phyloP scores from a whole-genome alignment of 2,888 invertebrate species.

The Muscina levida region DNA sequence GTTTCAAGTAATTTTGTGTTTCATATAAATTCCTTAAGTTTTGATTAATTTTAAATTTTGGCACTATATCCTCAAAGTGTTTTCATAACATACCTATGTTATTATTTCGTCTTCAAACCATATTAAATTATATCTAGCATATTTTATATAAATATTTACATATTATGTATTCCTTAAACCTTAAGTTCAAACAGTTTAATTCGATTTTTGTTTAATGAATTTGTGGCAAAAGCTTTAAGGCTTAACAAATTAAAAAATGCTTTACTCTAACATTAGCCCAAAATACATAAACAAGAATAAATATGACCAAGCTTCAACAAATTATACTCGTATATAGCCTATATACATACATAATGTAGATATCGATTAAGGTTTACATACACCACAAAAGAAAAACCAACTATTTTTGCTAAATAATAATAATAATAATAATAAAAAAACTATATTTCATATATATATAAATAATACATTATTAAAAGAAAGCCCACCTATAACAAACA shows the following conservation, averaged over 20 bases:
- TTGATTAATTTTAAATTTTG: too few relatives aligned
- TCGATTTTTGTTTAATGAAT: slow-evolving; percentile 22
- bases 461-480: slow-evolving; percentile 22
- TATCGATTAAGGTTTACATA: slow-evolving; percentile 41
- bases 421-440: slow-evolving; percentile 37
- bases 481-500: slow-evolving; percentile 28
- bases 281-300: slow-evolving; percentile 29
- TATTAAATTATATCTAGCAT: too few relatives aligned
- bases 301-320: slow-evolving; percentile 62
- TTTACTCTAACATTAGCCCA: slow-evolving; percentile 17
- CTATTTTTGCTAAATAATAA: slow-evolving; percentile 62
- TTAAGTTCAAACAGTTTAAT: slow-evolving; percentile 51
- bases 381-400: slow-evolving; percentile 22
- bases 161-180: too few relatives aligned
- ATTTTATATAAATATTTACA: too few relatives aligned
- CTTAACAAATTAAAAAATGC: slow-evolving; percentile 49
- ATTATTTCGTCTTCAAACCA: too few relatives aligned
- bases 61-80: too few relatives aligned
- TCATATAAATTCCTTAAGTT: too few relatives aligned
- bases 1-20: too few relatives aligned
- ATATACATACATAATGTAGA: slow-evolving; percentile 39
- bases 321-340: slow-evolving; percentile 40
- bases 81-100: too few relatives aligned
- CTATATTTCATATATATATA: slow-evolving; percentile 42
- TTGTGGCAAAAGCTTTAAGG: slow-evolving; percentile 49